These are phyloP conservation scores for Cydia splendana DNA, from an alignment of 1,140 invertebrate species.

Conservation along the genomic window DNA sequence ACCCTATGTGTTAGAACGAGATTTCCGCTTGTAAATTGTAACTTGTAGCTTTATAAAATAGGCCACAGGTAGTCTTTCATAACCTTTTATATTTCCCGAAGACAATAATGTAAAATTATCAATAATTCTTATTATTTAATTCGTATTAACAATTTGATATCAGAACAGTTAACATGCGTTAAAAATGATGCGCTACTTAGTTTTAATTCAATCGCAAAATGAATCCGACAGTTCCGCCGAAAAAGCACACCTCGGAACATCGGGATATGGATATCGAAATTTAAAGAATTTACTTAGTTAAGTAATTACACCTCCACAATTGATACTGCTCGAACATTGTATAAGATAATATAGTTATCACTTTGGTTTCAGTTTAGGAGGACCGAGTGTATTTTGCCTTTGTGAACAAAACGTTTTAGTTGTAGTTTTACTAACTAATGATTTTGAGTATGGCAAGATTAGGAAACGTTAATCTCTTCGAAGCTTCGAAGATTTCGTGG, in stretches of 20 bases:
- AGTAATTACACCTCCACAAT: slow-evolving; percentile 1
- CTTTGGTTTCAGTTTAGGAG: neutral
- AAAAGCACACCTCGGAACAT: slow-evolving; percentile 6
- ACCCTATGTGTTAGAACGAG: no score
- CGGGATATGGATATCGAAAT: slow-evolving; percentile 17
- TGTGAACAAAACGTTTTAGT: neutral
- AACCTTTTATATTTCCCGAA: neutral
- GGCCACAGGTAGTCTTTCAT: no score
- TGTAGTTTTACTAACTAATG: no score
- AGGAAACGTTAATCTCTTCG: neutral
- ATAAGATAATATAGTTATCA: slow-evolving; percentile 14
- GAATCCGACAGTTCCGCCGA: slow-evolving; percentile 4
- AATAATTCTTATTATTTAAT: slow-evolving; percentile 10
- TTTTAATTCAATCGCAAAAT: slow-evolving; percentile 9
- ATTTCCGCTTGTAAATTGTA: no score
- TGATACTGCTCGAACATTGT: neutral
- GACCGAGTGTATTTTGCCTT: neutral
- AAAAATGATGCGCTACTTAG: neutral
- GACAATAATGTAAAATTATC: neutral
- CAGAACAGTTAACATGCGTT: slow-evolving; percentile 17
- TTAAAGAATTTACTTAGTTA: slow-evolving; percentile 7
- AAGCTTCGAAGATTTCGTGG: neutral
- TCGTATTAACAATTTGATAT: slow-evolving; percentile 6
- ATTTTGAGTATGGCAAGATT: no score
- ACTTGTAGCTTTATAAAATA: no score